Conservation (phyloP, 2,888 invertebrate genomes). For the Myopa testacea region DNA sequence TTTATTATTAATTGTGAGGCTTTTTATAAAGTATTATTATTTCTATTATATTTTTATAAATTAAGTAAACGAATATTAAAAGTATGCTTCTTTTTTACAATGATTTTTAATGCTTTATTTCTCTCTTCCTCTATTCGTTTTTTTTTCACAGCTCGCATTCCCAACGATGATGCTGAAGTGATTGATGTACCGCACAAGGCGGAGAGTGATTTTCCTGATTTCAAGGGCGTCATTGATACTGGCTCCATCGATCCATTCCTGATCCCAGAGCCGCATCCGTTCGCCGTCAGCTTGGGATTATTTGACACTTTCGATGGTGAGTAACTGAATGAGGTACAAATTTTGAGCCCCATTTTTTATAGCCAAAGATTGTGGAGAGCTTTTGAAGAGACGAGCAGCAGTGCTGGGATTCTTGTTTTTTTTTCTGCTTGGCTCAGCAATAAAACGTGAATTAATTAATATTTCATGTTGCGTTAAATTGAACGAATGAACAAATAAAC, state of each 20-base stretch:
- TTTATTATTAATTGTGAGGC: no score
- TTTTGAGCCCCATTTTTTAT: slow-evolving; percentile 13
- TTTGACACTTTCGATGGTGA: slow-evolving; percentile 66
- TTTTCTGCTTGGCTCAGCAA: slow-evolving; percentile 44
- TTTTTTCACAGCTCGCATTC: slow-evolving; percentile 56
- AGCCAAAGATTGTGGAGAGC: neutral
- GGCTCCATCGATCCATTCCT: slow-evolving; percentile 62
- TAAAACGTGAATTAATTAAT: slow-evolving; percentile 58
- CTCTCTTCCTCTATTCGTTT: no score
- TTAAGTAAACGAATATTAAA: no score
- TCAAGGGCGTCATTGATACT: slow-evolving; percentile 66
- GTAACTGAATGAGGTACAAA: slow-evolving; percentile 42
- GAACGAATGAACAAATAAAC: slow-evolving; percentile 35
- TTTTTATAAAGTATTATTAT: no score
- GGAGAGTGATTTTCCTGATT: slow-evolving; percentile 58
- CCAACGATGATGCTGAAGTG: slow-evolving; percentile 63
- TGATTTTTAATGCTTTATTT: no score
- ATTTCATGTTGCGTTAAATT: slow-evolving; percentile 54
- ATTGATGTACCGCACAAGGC: slow-evolving; percentile 55
- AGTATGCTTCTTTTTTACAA: no score
- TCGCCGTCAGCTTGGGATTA: slow-evolving; percentile 61
- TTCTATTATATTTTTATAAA: no score
- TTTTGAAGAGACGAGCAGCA: no score
- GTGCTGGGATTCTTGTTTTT: no score
- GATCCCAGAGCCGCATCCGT: slow-evolving; percentile 58